Percentiles rank a stretch among this genome's conserved stretches.
Evolutionary conservation across 2,113 vertebrate species (phyloP).

Genomic region (Natator depressus): DNA sequence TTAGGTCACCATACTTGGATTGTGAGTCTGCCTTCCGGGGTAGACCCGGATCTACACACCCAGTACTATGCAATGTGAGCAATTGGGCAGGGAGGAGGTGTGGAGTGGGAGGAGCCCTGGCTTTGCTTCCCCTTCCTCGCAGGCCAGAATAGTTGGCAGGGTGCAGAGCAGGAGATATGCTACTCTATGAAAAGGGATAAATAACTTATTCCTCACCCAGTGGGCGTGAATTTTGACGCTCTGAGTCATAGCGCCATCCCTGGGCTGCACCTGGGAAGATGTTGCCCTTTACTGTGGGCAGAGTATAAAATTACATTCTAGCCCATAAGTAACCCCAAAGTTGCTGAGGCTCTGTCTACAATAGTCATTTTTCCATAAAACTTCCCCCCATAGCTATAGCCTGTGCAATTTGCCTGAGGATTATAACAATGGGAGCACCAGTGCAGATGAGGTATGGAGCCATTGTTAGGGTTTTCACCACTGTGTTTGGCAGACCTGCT

Average conservation of each 20-base stretch:
- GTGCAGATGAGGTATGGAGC: not conserved
- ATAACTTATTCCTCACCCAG: not conserved
- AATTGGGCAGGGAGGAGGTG: not conserved
- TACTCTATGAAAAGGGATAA: not conserved
- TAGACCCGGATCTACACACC: not conserved
- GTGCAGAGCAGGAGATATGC: not conserved
- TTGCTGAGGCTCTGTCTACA: not conserved
- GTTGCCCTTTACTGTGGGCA: not conserved
- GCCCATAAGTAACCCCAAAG: not conserved
- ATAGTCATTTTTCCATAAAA: not conserved
- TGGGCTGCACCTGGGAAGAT: not conserved
- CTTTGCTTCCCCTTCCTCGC: not conserved
- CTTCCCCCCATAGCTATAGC: not conserved
- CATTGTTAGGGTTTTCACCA: not conserved
- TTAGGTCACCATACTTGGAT: not conserved
- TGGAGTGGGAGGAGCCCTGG: not conserved
- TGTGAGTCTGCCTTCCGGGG: not conserved
- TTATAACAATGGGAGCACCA: not conserved
- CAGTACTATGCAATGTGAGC: not conserved
- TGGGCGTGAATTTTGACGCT: not conserved
- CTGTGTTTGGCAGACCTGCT: not conserved
- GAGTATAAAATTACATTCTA: not conserved
- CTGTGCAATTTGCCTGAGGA: not conserved
- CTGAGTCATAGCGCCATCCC: not conserved
- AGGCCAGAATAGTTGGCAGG: not conserved